Base-by-base conservation (phyloP, 2,888 invertebrate species). In the Tenthredo mesomela region DNA sequence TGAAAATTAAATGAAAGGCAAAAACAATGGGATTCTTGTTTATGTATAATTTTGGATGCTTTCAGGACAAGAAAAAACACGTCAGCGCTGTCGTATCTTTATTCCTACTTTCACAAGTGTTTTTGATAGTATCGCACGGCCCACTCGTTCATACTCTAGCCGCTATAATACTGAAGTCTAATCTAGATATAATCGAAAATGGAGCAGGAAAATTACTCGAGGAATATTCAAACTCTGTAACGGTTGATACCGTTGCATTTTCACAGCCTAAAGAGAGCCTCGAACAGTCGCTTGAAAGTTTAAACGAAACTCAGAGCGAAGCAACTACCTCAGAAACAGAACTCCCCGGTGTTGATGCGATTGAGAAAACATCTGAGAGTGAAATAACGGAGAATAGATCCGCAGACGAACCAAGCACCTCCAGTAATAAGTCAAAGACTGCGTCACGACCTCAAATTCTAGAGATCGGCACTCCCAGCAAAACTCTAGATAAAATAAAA, bases 61-160 rank as follows among this genome's bases (percentile, higher is more conserved):
- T 86, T 4, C 85, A 93, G 92, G 92, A 92, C 21, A 93, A 93
- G 85, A 89, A 89, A 65, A 93, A 93, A 85, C 91, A 91, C 58
- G 92, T 93, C 73, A 98, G 98, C 86, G 97, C 97, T 86, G 97
- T 98, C 12, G 98, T 99, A 5, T 96, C 98, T 0, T 94, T 99
- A 86, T 99, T 98, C 94, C 94, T 99, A 85, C 94, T 99, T 86
- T 98, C 98, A 1, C 97, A 99, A 95, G 98, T 99, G 75, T 99
- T 99, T 94, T 94, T 99, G 85, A 99, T 99, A 87, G 96, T 99
- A 87, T 97, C 97, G 3, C 98, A 99, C 92, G 96, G 96, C 1
- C 98, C 98, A 0, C 95, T 99, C 88, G 98, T 99, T 5, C 97
- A 98, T 90, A 96, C 97, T 7, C 93, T 99, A 87, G 98, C 98